Evolutionary conservation across 2,113 vertebrate species (phyloP).

Genomic region (Excalfactoria chinensis): DNA sequence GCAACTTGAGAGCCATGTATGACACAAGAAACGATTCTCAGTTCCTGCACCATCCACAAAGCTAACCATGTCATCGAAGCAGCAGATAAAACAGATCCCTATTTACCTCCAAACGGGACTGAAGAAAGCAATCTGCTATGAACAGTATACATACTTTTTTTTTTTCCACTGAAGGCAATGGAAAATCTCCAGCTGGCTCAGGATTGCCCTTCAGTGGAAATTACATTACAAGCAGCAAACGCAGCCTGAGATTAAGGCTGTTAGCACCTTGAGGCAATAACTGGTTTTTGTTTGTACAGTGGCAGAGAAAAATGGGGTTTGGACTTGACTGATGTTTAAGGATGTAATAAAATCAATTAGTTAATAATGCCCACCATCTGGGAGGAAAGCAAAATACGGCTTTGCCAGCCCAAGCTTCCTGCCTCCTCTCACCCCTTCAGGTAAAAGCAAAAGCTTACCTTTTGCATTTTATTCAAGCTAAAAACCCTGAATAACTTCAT

Average conservation of each 20-base stretch:
- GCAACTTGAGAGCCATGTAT: neutral
- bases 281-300: slow-evolving; percentile 36
- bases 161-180: neutral
- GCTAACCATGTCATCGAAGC: neutral
- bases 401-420: neutral
- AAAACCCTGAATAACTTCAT: neutral
- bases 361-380: neutral
- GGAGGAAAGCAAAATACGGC: slow-evolving; percentile 15
- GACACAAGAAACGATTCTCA: neutral
- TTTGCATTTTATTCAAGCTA: neutral
- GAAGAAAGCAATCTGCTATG: slow-evolving; percentile 26
- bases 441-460: neutral
- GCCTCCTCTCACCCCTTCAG: neutral
- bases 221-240: slow-evolving; percentile 21
- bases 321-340: slow-evolving; percentile 17
- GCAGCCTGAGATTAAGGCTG: slow-evolving; percentile 35
- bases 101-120: slow-evolving; percentile 6
- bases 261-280: slow-evolving; percentile 46
- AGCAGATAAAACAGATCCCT: neutral
- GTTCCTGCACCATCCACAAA: neutral
- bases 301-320: slow-evolving; percentile 22
- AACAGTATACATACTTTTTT: neutral
- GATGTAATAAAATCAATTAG: slow-evolving; percentile 52
- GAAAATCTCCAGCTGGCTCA: slow-evolving; percentile 44
- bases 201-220: slow-evolving; percentile 18